Evolutionary conservation across 2,113 vertebrate species (phyloP), one percentile per base, ranked within the genome.

Genomic region (Orientallactaga bullata): DNA sequence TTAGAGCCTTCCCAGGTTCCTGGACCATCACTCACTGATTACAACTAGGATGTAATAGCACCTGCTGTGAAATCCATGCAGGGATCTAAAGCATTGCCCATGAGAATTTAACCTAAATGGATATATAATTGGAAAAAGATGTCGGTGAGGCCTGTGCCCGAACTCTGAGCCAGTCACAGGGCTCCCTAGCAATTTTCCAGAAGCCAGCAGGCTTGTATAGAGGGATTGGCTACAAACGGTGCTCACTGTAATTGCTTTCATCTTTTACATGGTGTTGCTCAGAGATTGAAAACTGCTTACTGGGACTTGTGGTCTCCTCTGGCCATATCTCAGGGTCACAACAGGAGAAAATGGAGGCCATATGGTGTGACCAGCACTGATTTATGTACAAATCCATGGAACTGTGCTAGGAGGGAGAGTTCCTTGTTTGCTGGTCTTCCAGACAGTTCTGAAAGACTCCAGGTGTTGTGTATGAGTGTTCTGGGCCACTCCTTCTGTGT

Each of bases 301-400:
- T 74, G 93, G 83, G 96, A 51, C 93, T 93, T 47, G 91, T 7
- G 0, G 94, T 96, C 96, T 95, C 90, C 93, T 78, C 77, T 58
- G 94, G 47, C 51, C 91, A 42, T 92, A 94, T 95, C 96, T 96
- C 95, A 83, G 84, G 96, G 96, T 97, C 88, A n/a, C 77, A 12
- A 78, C 65, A 65, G 2, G 42, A 76, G 88, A 92, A 97, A 97
- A 94, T 97, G 92, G 28, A 35, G 94, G 95, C 94, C 92, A 90
- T 90, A 39, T 95, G 78, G 47, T 77, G 4, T 79, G 87, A 9
- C 77, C 55, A 68, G 63, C n/a, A 37, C 85, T 72, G 81, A 79
- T 68, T 80, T 77, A 86, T 69, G 78, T 73, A 42, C 73, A 85
- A 58, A 78, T 37, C 84, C 39, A 28, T 76, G 55, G 73, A 83